Percentiles rank a stretch among this genome's conserved stretches.
Evolutionary conservation across 1,140 invertebrate species (phyloP).

Genomic region (Cydia strobilella): DNA sequence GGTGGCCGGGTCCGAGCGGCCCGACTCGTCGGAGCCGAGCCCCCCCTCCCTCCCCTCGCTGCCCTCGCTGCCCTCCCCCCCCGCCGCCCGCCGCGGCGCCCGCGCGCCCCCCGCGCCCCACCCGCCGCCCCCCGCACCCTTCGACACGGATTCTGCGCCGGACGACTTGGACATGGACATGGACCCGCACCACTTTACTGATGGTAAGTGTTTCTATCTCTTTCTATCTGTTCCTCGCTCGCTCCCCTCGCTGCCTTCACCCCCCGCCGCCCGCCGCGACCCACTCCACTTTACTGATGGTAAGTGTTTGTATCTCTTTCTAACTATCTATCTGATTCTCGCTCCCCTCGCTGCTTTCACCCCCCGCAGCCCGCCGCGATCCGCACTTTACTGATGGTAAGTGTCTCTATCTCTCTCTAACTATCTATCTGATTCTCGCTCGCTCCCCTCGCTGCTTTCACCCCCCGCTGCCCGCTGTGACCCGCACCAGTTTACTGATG

Average conservation of each 20-base stretch:
- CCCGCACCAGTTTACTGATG: slow-evolving; percentile 39
- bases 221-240: not conserved
- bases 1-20: slow-evolving; percentile 94
- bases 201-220: slow-evolving; percentile 42
- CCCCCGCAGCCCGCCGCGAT: slow-evolving; percentile 33
- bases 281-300: slow-evolving; percentile 44
- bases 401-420: not conserved
- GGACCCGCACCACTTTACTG: slow-evolving; percentile 46
- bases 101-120: slow-evolving; percentile 42
- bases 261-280: slow-evolving; percentile 34
- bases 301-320: too few relatives aligned
- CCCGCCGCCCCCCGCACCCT: slow-evolving; percentile 38
- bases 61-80: slow-evolving; percentile 44
- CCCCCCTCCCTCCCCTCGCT: slow-evolving; percentile 19
- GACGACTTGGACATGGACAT: slow-evolving; percentile 44
- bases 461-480: slow-evolving; percentile 34
- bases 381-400: slow-evolving; percentile 56
- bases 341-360: slow-evolving; percentile 42
- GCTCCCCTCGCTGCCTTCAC: slow-evolving; percentile 43
- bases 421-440: too few relatives aligned
- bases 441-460: slow-evolving; percentile 43
- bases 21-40: slow-evolving; percentile 83
- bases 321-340: too few relatives aligned
- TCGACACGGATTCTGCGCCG: slow-evolving; percentile 54
- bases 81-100: slow-evolving; percentile 25